Evolutionary conservation across 2,113 vertebrate genomes (phyloP).

Genomic region (Cinclus cinclus): DNA sequence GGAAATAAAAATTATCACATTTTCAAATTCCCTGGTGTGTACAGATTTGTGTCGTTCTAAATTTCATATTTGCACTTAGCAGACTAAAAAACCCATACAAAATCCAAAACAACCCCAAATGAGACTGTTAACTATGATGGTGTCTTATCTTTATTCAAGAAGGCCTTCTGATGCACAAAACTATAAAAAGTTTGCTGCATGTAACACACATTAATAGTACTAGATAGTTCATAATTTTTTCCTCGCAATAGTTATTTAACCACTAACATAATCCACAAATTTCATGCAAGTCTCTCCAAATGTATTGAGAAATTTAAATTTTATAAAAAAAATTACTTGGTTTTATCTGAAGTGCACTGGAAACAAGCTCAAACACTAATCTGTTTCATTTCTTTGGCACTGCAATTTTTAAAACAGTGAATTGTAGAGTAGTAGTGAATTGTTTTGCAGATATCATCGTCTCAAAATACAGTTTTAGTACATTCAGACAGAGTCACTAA

Average conservation of each 20-base stretch:
- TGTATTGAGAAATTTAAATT: not conserved
- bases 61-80: not conserved
- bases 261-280: not conserved
- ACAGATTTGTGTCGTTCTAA: not conserved
- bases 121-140: not conserved
- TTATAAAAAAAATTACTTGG: not conserved
- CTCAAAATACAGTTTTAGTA: not conserved
- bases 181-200: not conserved
- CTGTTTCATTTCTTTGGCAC: not conserved
- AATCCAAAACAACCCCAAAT: accelerated
- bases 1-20: not conserved
- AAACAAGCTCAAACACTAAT: not conserved
- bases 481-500: not conserved
- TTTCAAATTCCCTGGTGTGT: not conserved
- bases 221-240: not conserved
- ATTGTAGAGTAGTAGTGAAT: not conserved
- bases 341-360: not conserved
- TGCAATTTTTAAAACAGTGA: not conserved
- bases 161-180: not conserved
- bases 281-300: not conserved
- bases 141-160: not conserved
- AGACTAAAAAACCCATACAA: not conserved
- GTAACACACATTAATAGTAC: not conserved
- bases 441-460: not conserved
- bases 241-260: not conserved